phyloP scores from a whole-genome alignment of 2,797 vertebrate genomes.

The Emydoidea blandingii region DNA sequence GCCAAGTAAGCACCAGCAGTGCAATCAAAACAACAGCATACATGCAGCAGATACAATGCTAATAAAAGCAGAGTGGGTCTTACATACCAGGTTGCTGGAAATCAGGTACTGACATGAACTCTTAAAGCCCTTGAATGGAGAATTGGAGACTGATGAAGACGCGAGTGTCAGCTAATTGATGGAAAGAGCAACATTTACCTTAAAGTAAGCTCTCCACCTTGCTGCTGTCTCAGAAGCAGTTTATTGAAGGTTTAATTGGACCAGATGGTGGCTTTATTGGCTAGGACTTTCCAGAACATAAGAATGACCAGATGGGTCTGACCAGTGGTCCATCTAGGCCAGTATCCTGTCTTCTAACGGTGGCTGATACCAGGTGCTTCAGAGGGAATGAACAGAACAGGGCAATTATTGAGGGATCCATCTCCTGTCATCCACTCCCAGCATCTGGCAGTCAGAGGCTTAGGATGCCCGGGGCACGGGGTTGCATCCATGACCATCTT shows the following conservation, averaged over 20 bases:
- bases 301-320: too few relatives aligned
- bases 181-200: neutral
- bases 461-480: too few relatives aligned
- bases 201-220: neutral
- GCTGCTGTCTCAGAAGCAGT: neutral
- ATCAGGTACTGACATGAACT: neutral
- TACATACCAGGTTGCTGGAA: neutral
- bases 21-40: neutral
- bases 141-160: neutral
- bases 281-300: neutral
- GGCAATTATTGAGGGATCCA: too few relatives aligned
- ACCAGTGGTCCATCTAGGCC: too few relatives aligned
- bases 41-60: neutral
- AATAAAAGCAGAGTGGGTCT: neutral
- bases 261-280: neutral
- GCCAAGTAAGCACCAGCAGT: slow-evolving; percentile 3
- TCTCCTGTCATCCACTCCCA: too few relatives aligned
- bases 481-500: too few relatives aligned
- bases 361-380: too few relatives aligned
- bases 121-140: neutral
- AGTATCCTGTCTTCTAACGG: too few relatives aligned
- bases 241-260: neutral
- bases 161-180: neutral
- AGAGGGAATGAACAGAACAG: too few relatives aligned
- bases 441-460: too few relatives aligned